A percentile compares a stretch with the other conserved stretches of the same genome.
Conservation (phyloP, 2,797 vertebrate genomes). For the Garrulus glandarius region DNA sequence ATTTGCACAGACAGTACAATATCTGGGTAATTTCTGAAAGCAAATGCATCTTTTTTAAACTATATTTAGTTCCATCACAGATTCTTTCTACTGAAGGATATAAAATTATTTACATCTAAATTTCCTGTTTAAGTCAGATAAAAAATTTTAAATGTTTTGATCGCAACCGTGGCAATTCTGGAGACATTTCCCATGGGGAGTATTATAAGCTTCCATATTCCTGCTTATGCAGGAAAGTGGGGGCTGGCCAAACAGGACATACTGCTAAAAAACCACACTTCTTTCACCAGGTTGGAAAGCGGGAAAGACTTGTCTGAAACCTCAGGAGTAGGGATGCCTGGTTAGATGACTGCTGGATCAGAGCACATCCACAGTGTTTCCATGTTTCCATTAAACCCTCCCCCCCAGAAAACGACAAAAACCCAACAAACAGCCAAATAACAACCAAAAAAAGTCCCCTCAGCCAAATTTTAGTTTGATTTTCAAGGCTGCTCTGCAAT, state of each 20-base stretch:
- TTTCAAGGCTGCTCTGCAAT: not conserved
- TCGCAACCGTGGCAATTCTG: not conserved
- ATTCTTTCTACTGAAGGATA: not conserved
- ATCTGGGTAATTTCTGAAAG: not conserved
- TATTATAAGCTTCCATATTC: not conserved
- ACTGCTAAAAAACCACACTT: not conserved
- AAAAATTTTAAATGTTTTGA: not conserved
- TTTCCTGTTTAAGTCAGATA: not conserved
- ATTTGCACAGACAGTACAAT: not conserved
- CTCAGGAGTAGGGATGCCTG: not conserved
- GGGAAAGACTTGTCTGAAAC: not conserved
- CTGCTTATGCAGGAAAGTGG: not conserved
- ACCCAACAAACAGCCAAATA: not conserved
- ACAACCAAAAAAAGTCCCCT: accelerated
- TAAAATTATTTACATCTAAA: not conserved
- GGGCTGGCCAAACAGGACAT: not conserved
- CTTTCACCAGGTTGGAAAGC: not conserved
- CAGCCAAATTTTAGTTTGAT: not conserved
- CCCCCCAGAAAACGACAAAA: accelerated
- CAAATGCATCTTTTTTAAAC: not conserved
- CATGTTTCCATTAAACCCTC: not conserved
- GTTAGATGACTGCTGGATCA: not conserved
- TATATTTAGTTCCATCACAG: not conserved
- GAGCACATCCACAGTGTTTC: not conserved
- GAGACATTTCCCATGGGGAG: not conserved